Percentiles rank a stretch among this genome's conserved stretches.
Conservation (phyloP, 2,797 vertebrate species). For the Champsocephalus gunnari region DNA sequence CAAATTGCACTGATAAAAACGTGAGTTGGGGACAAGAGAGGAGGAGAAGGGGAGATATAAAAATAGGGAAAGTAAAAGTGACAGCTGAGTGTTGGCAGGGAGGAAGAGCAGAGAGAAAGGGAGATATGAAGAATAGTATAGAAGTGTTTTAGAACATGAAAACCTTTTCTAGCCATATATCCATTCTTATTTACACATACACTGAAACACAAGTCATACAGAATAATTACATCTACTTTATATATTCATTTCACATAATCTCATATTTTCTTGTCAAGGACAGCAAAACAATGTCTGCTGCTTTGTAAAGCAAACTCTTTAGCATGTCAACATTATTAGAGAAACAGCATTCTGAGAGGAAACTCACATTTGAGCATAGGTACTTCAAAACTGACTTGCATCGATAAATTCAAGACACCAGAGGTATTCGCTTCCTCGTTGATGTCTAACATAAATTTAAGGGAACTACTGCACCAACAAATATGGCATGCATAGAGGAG, state of each 20-base stretch:
- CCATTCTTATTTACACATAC: conserved; percentile 73
- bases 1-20: conserved; percentile 18
- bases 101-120: conserved; percentile 27
- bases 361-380: conserved; percentile 44
- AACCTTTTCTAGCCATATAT: conserved; percentile 64
- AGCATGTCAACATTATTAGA: conserved; percentile 37
- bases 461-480: conserved; percentile 72
- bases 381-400: conserved; percentile 52
- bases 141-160: conserved; percentile 57
- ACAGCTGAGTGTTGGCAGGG: conserved; percentile 4
- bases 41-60: neutral
- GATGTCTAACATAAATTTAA: conserved; percentile 53
- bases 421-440: conserved; percentile 16
- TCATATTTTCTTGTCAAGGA: conserved; percentile 47
- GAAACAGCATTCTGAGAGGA: conserved; percentile 46
- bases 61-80: conserved; percentile 17
- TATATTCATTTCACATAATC: conserved; percentile 61
- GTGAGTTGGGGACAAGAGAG: neutral
- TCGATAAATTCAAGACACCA: conserved; percentile 43
- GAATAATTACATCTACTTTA: conserved; percentile 68
- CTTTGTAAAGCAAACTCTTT: conserved; percentile 47
- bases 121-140: conserved; percentile 23
- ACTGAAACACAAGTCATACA: conserved; percentile 67
- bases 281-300: conserved; percentile 43
- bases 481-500: conserved; percentile 85